Base-by-base conservation (phyloP, 2,797 vertebrate genomes). In the Muscicapa comitata region DNA sequence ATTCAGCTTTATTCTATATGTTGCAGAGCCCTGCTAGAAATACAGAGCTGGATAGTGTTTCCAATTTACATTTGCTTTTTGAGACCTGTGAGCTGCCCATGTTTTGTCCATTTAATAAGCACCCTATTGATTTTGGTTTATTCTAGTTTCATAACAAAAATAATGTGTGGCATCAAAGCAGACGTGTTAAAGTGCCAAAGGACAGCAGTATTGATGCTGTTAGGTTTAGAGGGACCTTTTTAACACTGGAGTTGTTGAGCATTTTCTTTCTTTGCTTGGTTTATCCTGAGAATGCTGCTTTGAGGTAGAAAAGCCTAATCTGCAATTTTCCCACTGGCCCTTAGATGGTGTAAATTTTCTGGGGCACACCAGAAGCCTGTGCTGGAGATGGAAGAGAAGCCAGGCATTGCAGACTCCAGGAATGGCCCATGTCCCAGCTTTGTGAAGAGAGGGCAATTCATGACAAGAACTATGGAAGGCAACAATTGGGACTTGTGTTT, bases 131-230 rank as follows among this genome's bases (percentile, higher is more conserved):
- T 93, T 93, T 93, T 83, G 48, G 55, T 77, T 94, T 90, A 82
- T 61, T 86, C 40, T 78, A 65, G 82, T 91, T 96, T 93, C 79
- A 40, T 96, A 90, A 93, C 86, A 86, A 93, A 95, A 95, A 86
- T 86, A 90, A 95, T 5, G 26, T 15, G 54, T 8, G 2, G 55
- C 82, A 51, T 91, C 82, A 77, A 88, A 62, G 54, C 72, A 90
- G 90, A 58, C 51, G 26, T 6, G 18, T 51, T 88, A 45, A 79
- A 90, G 65, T 77, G 79, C 70, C 15, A 5, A 93, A 91, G 82
- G 73, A 95, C 62, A 92, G 61, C 43, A 42, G 28, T 83, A 68
- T 20, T 9, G 38, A 45, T 84, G 88, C 50, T 74, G 24, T 71
- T 77, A 40, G 57, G 40, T 68, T 77, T 77, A 62, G 63, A 62